Conservation (phyloP, 2,113 vertebrate genomes). For the Caretta caretta region DNA sequence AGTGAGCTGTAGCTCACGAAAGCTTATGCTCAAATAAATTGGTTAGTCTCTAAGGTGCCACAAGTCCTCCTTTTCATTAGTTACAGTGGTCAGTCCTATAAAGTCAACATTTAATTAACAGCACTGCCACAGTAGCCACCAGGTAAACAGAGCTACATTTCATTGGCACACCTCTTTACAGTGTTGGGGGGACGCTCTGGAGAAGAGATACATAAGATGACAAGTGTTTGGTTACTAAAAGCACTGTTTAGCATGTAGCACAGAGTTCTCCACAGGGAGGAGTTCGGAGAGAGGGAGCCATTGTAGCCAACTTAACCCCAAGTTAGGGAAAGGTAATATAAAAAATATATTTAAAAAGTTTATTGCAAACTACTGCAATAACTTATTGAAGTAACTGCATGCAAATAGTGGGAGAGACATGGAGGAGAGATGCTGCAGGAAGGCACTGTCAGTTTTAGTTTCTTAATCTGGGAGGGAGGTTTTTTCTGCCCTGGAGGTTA, state of each 20-base stretch:
- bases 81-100: not conserved
- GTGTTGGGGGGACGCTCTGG: too few relatives aligned
- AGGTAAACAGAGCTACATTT: too few relatives aligned
- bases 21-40: too few relatives aligned
- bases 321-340: not conserved
- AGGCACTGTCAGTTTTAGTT: not conserved
- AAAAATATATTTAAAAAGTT: not conserved
- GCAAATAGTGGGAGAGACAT: not conserved
- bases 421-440: not conserved
- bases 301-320: not conserved
- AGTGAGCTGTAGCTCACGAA: too few relatives aligned
- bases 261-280: not conserved
- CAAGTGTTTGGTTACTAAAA: not conserved
- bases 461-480: not conserved
- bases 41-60: too few relatives aligned
- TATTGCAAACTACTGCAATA: not conserved
- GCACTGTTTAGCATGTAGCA: too few relatives aligned
- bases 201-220: not conserved
- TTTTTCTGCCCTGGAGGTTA: not conserved
- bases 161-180: too few relatives aligned
- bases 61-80: not conserved
- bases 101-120: not conserved
- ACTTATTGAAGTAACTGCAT: not conserved
- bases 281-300: not conserved
- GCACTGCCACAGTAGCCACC: too few relatives aligned